A percentile compares a stretch with the other conserved stretches of the same genome.
phyloP scores from a whole-genome alignment of 2,888 invertebrate genomes.

The Lypha dubia region DNA sequence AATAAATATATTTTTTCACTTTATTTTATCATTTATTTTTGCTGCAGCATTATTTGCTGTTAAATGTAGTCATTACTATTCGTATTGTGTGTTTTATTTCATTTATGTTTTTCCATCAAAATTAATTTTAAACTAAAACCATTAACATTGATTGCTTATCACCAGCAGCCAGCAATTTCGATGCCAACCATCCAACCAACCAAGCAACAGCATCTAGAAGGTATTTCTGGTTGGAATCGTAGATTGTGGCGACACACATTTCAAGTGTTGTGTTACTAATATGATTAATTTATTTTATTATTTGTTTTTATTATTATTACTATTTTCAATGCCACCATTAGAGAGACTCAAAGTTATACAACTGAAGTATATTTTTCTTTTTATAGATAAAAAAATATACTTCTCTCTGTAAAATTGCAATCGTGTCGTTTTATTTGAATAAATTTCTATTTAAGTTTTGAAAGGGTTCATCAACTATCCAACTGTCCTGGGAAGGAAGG shows the following conservation, averaged over 20 bases:
- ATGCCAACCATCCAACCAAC: neutral
- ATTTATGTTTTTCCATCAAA: neutral
- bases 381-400: slow-evolving; percentile 27
- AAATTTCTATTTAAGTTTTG: neutral
- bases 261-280: slow-evolving; percentile 12
- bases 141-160: slow-evolving; percentile 63
- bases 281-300: neutral
- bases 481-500: too few relatives aligned
- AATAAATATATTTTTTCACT: neutral
- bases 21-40: slow-evolving; percentile 24
- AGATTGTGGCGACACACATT: slow-evolving; percentile 41
- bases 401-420: neutral
- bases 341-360: slow-evolving; percentile 17
- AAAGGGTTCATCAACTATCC: too few relatives aligned
- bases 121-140: slow-evolving; percentile 52
- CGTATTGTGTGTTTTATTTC: neutral
- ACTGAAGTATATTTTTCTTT: too few relatives aligned
- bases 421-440: neutral
- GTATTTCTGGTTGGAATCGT: slow-evolving; percentile 38
- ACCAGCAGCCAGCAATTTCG: slow-evolving; percentile 42
- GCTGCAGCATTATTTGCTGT: neutral
- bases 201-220: slow-evolving; percentile 34
- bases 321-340: slow-evolving; percentile 63
- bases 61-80: neutral
- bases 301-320: slow-evolving; percentile 19